Evolutionary conservation across 2,113 vertebrate genomes (phyloP), one percentile per base, ranked within the genome.

Genomic region (Engraulis encrasicolus): DNA sequence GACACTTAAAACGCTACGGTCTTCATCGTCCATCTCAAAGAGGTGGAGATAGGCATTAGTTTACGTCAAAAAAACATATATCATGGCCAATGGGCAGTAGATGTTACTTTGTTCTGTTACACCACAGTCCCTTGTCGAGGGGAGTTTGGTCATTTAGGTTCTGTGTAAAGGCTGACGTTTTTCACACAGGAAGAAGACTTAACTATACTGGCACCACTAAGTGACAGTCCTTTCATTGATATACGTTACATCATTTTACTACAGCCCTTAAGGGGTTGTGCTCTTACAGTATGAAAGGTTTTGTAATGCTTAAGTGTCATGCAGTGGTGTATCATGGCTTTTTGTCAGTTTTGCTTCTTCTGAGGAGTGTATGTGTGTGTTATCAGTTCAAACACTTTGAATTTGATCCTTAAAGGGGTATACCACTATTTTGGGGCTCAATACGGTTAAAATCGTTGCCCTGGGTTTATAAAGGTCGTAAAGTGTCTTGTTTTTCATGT

Each of bases 11-110:
- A 81, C 20, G 37, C 36, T 81, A 17, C 38, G 18, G 38, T 86
- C 84, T 83, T 89, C 91, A 89, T 81, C 86, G 27, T 81, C 88
- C 78, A 87, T 79, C 89, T 81, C 38, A 31, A 79, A 90, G 81
- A 89, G 81, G 78, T 87, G 86, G 58, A 83, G 66, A 87, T 17
- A 52, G 80, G 84, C 84, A 78, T 86, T 87, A 15, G 6, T 82
- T 50, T 61, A 14, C 48, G 20, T 49, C 48, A 52, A 45, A 74
- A 74, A 74, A 31, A 31, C 66, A 34, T 74, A 14, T 74, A 15
- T 14, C 14, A 74, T 12, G 23, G 66, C 27, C 31, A 74, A 74
- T 12, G 23, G 66, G 66, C 31, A 74, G 66, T 15, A 14, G 27
- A 27, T 74, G 66, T 12, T 27, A 31, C 14, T 74, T 74, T 34